A percentile compares a stretch with the other conserved stretches of the same genome.
Evolutionary conservation across 2,888 invertebrate species (phyloP).

Genomic region (Pandemis cinnamomeana): DNA sequence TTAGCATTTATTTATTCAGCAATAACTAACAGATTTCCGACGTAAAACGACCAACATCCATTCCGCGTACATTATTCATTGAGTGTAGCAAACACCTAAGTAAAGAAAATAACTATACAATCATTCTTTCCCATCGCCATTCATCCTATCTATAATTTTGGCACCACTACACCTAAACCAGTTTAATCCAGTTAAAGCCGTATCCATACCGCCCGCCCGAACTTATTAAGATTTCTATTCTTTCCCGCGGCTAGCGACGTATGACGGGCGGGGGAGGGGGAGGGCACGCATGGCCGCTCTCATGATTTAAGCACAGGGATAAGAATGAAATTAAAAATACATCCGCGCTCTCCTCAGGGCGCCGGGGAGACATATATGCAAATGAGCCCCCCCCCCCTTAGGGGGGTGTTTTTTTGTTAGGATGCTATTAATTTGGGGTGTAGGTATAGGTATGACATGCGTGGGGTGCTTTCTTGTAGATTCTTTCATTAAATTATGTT

Average conservation of each 20-base stretch:
- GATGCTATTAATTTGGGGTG: slow-evolving; percentile 85
- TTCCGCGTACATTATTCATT: no score
- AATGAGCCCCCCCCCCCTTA: slow-evolving; percentile 75
- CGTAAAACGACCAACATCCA: no score
- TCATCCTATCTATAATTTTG: no score
- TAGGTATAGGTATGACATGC: slow-evolving; percentile 68
- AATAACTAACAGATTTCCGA: no score
- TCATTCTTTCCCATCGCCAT: no score
- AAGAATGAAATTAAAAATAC: slow-evolving; percentile 85
- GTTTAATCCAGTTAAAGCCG: slow-evolving; percentile 1
- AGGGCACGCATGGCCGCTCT: slow-evolving; percentile 83
- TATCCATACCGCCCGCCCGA: slow-evolving; percentile 59
- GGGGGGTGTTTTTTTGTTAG: slow-evolving; percentile 82
- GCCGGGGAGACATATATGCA: slow-evolving; percentile 84
- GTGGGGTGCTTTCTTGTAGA: slow-evolving; percentile 69
- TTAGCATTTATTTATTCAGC: no score
- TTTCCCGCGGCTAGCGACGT: slow-evolving; percentile 85
- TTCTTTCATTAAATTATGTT: slow-evolving; percentile 78
- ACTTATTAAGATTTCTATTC: slow-evolving; percentile 85
- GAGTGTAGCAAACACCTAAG: no score
- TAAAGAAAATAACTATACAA: no score
- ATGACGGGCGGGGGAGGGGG: slow-evolving; percentile 69
- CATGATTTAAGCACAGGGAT: slow-evolving; percentile 85
- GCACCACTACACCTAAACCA: neutral
- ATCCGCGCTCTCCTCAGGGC: slow-evolving; percentile 81